A percentile compares a stretch with the other conserved stretches of the same genome.
Evolutionary conservation across 2,113 vertebrate genomes (phyloP).

Genomic region (Myrmecobius fasciatus): DNA sequence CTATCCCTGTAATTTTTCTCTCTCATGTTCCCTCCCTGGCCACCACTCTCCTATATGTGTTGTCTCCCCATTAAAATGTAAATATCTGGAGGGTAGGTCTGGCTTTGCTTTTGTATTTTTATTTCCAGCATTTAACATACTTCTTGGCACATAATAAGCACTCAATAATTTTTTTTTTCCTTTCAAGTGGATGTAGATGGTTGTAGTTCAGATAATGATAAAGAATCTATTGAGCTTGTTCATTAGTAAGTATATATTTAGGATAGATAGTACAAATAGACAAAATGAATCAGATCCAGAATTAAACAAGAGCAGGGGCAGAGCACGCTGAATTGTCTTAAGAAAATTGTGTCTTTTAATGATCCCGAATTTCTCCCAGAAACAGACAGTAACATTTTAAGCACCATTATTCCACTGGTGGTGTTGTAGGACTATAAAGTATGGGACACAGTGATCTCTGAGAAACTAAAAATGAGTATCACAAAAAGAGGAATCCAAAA

Average conservation of each 20-base stretch:
- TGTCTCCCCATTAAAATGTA: neutral
- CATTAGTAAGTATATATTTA: neutral
- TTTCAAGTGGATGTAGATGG: neutral
- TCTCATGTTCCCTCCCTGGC: neutral
- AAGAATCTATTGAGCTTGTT: neutral
- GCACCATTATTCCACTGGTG: neutral
- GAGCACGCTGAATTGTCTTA: neutral
- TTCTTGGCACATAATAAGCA: neutral
- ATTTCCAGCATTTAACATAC: neutral
- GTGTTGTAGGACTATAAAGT: neutral
- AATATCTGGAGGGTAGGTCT: neutral
- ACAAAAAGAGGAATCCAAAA: neutral
- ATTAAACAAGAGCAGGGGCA: neutral
- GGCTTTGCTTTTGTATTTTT: neutral
- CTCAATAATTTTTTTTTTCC: too few species aligned
- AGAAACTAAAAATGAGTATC: neutral
- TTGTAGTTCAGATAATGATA: neutral
- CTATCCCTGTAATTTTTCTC: neutral
- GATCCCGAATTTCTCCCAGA: neutral
- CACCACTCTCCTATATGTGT: neutral
- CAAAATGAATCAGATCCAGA: neutral
- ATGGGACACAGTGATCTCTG: neutral
- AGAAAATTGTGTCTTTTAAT: neutral
- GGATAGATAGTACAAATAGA: neutral
- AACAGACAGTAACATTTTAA: neutral